Evolutionary conservation across 2,888 invertebrate genomes (phyloP), one percentile per base, ranked within the genome.

Genomic region (Agriopis marginaria): DNA sequence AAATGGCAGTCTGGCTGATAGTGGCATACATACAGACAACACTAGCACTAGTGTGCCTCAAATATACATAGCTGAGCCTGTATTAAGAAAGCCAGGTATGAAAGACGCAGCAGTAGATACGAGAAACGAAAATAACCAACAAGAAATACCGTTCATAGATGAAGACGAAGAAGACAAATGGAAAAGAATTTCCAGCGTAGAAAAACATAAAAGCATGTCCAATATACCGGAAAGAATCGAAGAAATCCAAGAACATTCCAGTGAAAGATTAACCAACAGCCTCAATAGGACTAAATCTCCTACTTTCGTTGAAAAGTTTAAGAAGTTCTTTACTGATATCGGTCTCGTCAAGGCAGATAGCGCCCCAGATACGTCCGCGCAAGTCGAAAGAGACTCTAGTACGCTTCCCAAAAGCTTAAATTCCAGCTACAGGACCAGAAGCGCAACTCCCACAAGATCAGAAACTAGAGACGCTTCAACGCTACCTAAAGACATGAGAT

Each of bases 11-110:
- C 70, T 94, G 69, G 93, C 94, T 0, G 94, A 94, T 66, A 93
- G 93, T 64, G 94, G 94, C 0, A 94, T 94, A 63, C 94, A 94
- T 73, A 94, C 94, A 0, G 94, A 94, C 76, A 93, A 93, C n/a
- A 90, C 91, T 0, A 93, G 92, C 59, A 93, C 92, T 0, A 93
- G 92, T 62, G 93, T 92, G 6, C 93, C 93, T 0, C 93, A 93
- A 67, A 93, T 94, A 79, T 93, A 88, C 68, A 74, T 93, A 9
- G 79, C 84, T 0, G 92, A 92, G 53, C 70, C 78, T 4, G 73
- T 73, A 0, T 66, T 82, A 0, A 91, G 87, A 74, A 89, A 91
- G 58, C 77, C 70, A 11, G 70, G 70, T 10, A 70, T 90, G 3
- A 93, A 91, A 78, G 94, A 94, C 74, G 94, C 92, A 0, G 86